A percentile compares a stretch with the other conserved stretches of the same genome.
These are phyloP conservation scores for Hystrix brachyura DNA, from an alignment of 2,113 vertebrate genomes.

Conservation along the genomic window DNA sequence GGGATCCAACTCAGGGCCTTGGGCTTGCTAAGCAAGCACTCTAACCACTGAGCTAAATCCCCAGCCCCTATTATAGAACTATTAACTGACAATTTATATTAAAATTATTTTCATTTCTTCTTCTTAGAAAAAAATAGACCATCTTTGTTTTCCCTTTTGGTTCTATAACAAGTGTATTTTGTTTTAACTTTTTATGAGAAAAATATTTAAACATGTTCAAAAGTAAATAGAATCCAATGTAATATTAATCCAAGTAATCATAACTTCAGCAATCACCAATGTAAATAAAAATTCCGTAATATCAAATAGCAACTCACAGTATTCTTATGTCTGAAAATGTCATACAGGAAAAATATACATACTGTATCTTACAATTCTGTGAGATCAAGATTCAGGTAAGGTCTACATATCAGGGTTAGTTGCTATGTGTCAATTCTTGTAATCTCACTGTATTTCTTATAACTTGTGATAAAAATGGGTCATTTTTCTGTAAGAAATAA, in stretches of 20 bases:
- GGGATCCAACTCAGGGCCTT: too few relatives aligned
- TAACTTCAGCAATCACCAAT: neutral
- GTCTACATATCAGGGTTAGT: neutral
- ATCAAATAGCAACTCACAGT: neutral
- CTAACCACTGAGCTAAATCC: too few relatives aligned
- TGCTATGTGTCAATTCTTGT: neutral
- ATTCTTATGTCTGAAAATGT: neutral
- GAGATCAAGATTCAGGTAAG: neutral
- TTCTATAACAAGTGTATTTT: neutral
- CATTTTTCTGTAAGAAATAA: neutral
- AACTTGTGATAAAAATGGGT: neutral
- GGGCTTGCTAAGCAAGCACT: too few relatives aligned
- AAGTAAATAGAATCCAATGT: neutral
- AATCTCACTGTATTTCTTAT: neutral
- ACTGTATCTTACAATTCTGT: neutral
- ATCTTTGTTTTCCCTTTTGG: neutral
- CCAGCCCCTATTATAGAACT: neutral
- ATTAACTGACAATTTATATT: neutral
- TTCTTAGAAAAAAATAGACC: neutral
- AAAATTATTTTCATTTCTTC: neutral
- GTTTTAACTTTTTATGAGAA: neutral
- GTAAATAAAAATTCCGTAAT: neutral
- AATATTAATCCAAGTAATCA: constrained; percentile 10
- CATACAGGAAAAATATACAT: neutral
- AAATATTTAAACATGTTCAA: neutral